Conservation (phyloP, 23 tunicate species). For the Trididemnum miniatum region DNA sequence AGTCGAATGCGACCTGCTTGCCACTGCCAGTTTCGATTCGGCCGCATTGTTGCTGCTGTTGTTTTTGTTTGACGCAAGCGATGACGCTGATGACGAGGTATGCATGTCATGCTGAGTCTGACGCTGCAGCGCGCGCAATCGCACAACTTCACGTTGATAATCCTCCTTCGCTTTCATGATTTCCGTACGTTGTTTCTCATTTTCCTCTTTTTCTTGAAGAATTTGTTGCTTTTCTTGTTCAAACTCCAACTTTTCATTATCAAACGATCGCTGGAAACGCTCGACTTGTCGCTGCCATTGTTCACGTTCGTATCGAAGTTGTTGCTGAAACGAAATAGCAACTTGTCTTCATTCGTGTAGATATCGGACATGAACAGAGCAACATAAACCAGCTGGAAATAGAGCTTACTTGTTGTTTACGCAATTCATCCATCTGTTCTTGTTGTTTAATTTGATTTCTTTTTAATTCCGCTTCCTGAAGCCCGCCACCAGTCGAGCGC, state of each 20-base stretch:
- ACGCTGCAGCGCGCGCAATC: conserved; percentile 63
- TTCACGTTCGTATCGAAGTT: conserved; percentile 61
- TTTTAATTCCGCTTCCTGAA: conserved; percentile 75
- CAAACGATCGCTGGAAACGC: conserved; percentile 50
- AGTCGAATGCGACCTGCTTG: conserved; percentile 64
- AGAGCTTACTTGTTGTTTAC: conserved; percentile 70
- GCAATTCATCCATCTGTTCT: conserved; percentile 73
- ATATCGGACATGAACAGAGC: too few relatives aligned
- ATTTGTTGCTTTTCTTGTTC: conserved; percentile 39
- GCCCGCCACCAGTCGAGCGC: conserved; percentile 27
- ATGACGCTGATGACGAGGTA: conserved; percentile 16
- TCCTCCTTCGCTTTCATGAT: conserved; percentile 53
- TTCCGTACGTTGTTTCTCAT: conserved; percentile 40
- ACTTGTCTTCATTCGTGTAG: not conserved
- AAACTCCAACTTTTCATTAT: conserved; percentile 40
- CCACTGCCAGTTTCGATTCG: not conserved
- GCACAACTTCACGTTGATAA: conserved; percentile 58
- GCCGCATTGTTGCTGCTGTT: conserved; percentile 52
- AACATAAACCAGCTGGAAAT: too few relatives aligned
- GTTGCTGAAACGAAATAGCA: conserved; percentile 42
- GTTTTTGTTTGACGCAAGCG: conserved; percentile 25
- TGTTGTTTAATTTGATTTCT: conserved; percentile 80
- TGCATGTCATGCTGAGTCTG: conserved; percentile 12
- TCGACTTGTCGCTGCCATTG: conserved; percentile 43
- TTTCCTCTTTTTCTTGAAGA: conserved; percentile 40